Evolutionary conservation across 2,888 invertebrate species (phyloP).

Genomic region (Apotomis betuletana): DNA sequence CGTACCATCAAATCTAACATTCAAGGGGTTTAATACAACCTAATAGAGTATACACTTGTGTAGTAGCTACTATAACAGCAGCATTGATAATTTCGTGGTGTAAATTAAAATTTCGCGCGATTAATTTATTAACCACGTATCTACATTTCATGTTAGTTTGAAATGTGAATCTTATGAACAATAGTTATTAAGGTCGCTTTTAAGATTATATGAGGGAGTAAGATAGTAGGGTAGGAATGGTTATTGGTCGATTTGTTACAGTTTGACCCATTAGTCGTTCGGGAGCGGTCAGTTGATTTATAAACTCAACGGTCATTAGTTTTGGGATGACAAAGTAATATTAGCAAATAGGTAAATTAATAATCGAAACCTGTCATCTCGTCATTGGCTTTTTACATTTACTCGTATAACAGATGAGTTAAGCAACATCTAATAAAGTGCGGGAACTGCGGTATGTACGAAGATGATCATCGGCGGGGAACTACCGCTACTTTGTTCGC

Average conservation of each 20-base stretch:
- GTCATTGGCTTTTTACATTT: too few species aligned
- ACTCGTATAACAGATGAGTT: too few species aligned
- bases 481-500: too few species aligned
- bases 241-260: slow-evolving; percentile 16
- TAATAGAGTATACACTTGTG: slow-evolving; percentile 1
- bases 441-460: too few species aligned
- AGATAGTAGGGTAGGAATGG: neutral
- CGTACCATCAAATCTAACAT: neutral
- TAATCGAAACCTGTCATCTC: neutral
- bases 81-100: neutral
- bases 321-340: slow-evolving; percentile 30
- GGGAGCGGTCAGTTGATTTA: slow-evolving; percentile 38
- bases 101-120: slow-evolving; percentile 34
- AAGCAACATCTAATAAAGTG: too few species aligned
- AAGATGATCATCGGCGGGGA: too few species aligned
- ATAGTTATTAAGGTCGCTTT: neutral
- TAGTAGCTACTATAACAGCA: neutral
- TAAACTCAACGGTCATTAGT: slow-evolving; percentile 24
- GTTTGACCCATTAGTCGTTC: slow-evolving; percentile 38
- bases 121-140: slow-evolving; percentile 4
- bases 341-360: slow-evolving; percentile 8
- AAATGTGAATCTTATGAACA: neutral
- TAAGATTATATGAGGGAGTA: neutral
- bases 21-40: neutral
- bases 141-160: too few species aligned